Evolutionary conservation across 2,888 invertebrate species (phyloP).

Genomic region (Prosopocoilus inquinatus): DNA sequence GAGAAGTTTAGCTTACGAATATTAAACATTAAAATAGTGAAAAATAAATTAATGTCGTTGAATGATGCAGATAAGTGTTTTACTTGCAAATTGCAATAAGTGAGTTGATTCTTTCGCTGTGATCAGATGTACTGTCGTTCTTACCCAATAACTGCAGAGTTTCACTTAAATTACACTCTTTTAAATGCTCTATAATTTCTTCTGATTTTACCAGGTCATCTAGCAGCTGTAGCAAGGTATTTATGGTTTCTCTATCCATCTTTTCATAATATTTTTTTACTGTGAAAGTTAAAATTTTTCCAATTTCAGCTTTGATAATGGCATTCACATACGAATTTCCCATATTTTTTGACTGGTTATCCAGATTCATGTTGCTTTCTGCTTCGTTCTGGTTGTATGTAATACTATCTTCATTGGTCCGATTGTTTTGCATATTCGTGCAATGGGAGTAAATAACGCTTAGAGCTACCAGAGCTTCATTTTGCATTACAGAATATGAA

Average conservation of each 20-base stretch:
- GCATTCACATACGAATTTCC: constrained; percentile 14
- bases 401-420: background rate
- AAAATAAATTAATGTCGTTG: no score
- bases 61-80: no score
- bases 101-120: constrained; percentile 18
- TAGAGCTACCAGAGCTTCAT: constrained; percentile 74
- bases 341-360: constrained; percentile 2
- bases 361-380: constrained; percentile 6
- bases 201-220: constrained; percentile 36
- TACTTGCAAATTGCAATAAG: constrained; percentile 1
- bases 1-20: no score
- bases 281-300: constrained; percentile 42
- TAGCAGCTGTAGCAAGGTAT: constrained; percentile 42
- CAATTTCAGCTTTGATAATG: constrained; percentile 40
- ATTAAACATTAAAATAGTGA: no score
- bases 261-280: constrained; percentile 44
- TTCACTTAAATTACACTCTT: constrained; percentile 30
- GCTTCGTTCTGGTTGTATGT: background rate
- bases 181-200: constrained; percentile 36
- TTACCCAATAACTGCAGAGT: constrained; percentile 26
- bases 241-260: constrained; percentile 41
- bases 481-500: constrained; percentile 85
- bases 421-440: constrained; percentile 7
- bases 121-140: constrained; percentile 15
- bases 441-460: constrained; percentile 56